phyloP scores from a whole-genome alignment of 2,888 invertebrate genomes.

The Stenurella melanura region DNA sequence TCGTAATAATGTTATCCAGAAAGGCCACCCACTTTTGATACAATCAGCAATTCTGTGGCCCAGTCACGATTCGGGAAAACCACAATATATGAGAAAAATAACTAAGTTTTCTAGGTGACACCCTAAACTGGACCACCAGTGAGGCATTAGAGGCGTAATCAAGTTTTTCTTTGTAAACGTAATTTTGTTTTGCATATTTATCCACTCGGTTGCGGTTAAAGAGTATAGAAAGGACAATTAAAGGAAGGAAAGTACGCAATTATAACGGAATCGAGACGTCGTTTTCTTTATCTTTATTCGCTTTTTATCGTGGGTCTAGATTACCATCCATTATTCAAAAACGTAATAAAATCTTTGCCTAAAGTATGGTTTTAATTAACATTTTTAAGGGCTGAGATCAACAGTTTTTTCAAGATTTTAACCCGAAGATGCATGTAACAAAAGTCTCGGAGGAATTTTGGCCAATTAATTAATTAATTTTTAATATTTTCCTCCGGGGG shows the following conservation, averaged over 20 bases:
- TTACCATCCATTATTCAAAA: constrained; percentile 30
- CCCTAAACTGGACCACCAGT: constrained; percentile 22
- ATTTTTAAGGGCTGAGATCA: constrained; percentile 20
- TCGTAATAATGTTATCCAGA: constrained; percentile 50
- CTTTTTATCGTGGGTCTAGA: constrained; percentile 26
- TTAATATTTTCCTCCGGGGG: constrained; percentile 9
- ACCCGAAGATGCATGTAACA: background rate
- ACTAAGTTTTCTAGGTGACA: constrained; percentile 18
- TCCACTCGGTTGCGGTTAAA: constrained; percentile 36
- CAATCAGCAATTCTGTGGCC: constrained; percentile 48
- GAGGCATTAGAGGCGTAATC: constrained; percentile 1
- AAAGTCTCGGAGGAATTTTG: background rate
- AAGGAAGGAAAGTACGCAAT: constrained; percentile 40
- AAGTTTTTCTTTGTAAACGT: background rate
- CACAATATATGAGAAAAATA: constrained; percentile 34
- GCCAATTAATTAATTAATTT: constrained; percentile 8
- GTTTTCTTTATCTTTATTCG: constrained; percentile 36
- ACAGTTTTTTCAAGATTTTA: constrained; percentile 4
- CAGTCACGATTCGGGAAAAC: constrained; percentile 44
- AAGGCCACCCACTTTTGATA: constrained; percentile 50
- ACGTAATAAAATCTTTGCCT: constrained; percentile 15
- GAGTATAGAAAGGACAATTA: constrained; percentile 44
- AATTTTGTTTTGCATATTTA: constrained; percentile 42
- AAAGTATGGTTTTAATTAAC: constrained; percentile 15
- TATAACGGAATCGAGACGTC: constrained; percentile 34